Base-by-base conservation (phyloP, 2,888 invertebrate species). In the Frankliniella fusca region DNA sequence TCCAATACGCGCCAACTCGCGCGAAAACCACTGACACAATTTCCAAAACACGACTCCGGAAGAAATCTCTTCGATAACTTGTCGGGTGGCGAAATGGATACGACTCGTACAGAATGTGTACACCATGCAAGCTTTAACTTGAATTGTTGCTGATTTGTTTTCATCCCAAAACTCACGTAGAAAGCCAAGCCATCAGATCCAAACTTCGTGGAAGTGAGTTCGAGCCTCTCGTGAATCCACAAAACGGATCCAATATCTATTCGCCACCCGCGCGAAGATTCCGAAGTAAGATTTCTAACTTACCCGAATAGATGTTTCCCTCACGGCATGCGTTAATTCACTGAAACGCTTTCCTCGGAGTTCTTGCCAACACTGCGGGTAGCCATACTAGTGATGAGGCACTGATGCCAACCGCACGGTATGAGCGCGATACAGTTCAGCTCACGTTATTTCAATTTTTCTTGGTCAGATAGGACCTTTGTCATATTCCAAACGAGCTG, bases 241-340 rank as follows among this genome's bases (percentile, higher is more conserved):
- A 9, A 70, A 70, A 70, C 3, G n/a, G 70, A 23, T 23, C 23
- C 70, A 23, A 23, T 23, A 27, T 70, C 23, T 23, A 70, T 10
- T 70, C 70, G 70, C 23, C 23, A n/a, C 11, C 23, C 23, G 70
- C 70, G 70, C n/a, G 70, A 70, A 27, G 70, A 20, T 23, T 70
- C 23, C 23, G 70, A 23, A 23, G 70, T 27, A 70, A 70, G 23
- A 70, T 70, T 70, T 23, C 70, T 70, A 70, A 70, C 70, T 70
- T 23, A 70, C 70, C 70, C 70, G 70, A n/a, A 70, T 70, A 70
- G 70, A 23, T 70, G 70, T 70, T 70, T 70, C 70, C 70, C 70
- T 70, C 70, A 70, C 70, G 70, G 70, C 70, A 70, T 70, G 70
- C 70, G 70, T 70, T 23, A 70, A 23, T 70, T 70, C 70, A 70